Base-by-base conservation (phyloP, 2,888 invertebrate genomes). In the Nemotelus pantherinus region DNA sequence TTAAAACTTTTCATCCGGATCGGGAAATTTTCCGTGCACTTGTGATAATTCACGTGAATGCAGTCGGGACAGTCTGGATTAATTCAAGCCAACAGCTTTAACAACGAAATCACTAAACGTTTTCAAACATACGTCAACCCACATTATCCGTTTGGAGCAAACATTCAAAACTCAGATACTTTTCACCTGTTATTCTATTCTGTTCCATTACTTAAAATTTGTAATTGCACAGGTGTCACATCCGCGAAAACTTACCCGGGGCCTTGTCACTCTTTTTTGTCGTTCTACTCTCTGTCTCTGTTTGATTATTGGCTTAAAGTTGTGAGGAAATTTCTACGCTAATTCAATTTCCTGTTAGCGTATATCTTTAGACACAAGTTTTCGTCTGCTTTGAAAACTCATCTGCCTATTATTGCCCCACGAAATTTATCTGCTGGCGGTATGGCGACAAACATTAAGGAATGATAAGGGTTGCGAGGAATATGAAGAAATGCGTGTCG, bases 301-400 rank as follows among this genome's bases (percentile, higher is more conserved):
- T 4, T 53, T 48, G 68, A 68, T 48, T 68, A 68, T 68, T 68
- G 39, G 7, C 68, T 72, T 72, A 41, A 47, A 72, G 72, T 60
- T 72, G 57, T 47, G 60, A 72, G 58, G 60, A 60, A 72, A 60
- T 72, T 71, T 25, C 60, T 45, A 45, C 60, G 72, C 60, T 72
- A 58, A 72, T 58, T 60, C 58, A 72, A 72, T 72, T 72, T 71
- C 44, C 71, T 50, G 68, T 53, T 68, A 10, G 58, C 7, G 47
- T 39, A 72, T 60, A 72, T 47, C 72, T 58, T 57, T 72, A 48
- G 25, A 72, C 47, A 60, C 58, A 48, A 43, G 68, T 53, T 68
- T 53, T 50, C 53, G 68, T 53, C 53, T 68, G 41, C 68, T 50
- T 48, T 68, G 68, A 53, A 68, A 68, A 50, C n/a, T 68, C 44